Evolutionary conservation across 2,888 invertebrate genomes (phyloP).

Genomic region (Apodemia mormo): DNA sequence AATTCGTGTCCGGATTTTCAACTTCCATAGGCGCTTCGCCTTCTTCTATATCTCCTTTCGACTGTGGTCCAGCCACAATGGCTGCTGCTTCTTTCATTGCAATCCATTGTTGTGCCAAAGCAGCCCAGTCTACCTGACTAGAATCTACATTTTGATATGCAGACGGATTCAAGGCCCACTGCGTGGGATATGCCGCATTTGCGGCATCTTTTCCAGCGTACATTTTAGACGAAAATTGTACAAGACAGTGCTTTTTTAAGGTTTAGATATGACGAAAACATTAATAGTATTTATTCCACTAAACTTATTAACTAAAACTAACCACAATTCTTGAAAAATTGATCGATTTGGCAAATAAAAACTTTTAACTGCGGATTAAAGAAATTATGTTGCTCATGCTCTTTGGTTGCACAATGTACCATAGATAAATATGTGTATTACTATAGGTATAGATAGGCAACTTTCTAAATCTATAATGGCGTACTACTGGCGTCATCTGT

Average conservation of each 20-base stretch:
- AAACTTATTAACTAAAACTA: constrained; percentile 21
- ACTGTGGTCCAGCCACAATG: constrained; percentile 82
- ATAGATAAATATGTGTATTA: no score
- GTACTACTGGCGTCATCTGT: no score
- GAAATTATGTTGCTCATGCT: no score
- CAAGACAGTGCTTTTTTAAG: neutral
- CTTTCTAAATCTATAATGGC: no score
- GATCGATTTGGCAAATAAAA: constrained; percentile 6
- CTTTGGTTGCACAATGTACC: no score
- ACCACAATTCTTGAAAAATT: constrained; percentile 1
- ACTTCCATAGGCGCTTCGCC: constrained; percentile 95
- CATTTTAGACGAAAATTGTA: constrained; percentile 51
- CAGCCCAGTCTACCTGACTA: constrained; percentile 97
- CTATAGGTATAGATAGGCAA: no score
- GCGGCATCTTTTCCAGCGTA: constrained; percentile 83
- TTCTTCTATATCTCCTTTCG: constrained; percentile 82
- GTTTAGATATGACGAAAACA: constrained; percentile 5
- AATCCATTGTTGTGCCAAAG: constrained; percentile 98
- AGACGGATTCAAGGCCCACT: constrained; percentile 91
- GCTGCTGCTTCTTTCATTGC: constrained; percentile 92
- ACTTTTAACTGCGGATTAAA: neutral
- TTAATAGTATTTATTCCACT: neutral
- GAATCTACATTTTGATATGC: constrained; percentile 91
- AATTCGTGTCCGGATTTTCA: constrained; percentile 84
- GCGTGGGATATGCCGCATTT: constrained; percentile 84